Evolutionary conservation across 2,888 invertebrate genomes (phyloP).

Genomic region (Cheilosia pagana): DNA sequence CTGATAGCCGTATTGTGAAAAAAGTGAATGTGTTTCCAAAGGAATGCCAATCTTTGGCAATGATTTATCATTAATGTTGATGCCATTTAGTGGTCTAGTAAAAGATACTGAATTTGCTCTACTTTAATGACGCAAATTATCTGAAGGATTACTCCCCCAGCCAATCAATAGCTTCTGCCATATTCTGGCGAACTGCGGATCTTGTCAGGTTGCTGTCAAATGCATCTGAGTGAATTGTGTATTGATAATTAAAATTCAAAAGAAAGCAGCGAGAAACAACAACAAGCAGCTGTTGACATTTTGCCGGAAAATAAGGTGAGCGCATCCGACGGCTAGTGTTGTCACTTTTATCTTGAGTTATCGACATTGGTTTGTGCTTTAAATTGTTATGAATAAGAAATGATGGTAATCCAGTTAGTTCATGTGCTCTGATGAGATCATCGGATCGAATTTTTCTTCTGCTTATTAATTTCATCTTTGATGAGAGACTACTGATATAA

Average conservation of each 20-base stretch:
- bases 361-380: not conserved
- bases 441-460: not conserved
- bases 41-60: too few species aligned
- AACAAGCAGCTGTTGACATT: constrained; percentile 48
- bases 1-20: constrained; percentile 13
- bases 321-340: constrained; percentile 56
- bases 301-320: constrained; percentile 58
- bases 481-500: not conserved
- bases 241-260: constrained; percentile 28
- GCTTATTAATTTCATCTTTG: not conserved
- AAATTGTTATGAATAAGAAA: constrained; percentile 1
- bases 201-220: constrained; percentile 13
- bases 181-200: constrained; percentile 22
- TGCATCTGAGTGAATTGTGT: constrained; percentile 27
- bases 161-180: not conserved
- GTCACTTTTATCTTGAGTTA: constrained; percentile 41
- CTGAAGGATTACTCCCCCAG: constrained; percentile 17
- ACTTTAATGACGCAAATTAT: not conserved
- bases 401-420: constrained; percentile 31
- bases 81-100: constrained; percentile 7
- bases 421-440: constrained; percentile 15
- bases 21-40: constrained; percentile 31
- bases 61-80: too few species aligned
- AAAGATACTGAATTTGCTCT: not conserved
- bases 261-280: not conserved